phyloP scores from a whole-genome alignment of 2,888 invertebrate species.

The Chymomyza procnemis region DNA sequence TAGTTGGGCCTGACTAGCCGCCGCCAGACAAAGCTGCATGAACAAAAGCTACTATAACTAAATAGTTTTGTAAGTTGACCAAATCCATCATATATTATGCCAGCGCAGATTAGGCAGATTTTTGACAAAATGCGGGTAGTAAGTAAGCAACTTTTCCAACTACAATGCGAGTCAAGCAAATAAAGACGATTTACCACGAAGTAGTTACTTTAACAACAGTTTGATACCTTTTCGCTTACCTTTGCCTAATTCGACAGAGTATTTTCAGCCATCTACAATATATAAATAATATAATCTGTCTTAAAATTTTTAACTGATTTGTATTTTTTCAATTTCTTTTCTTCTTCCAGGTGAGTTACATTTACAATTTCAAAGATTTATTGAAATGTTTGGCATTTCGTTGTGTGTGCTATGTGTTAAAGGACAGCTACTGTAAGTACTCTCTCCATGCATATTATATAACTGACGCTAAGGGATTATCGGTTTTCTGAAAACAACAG shows the following conservation, averaged over 20 bases:
- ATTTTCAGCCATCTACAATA: neutral
- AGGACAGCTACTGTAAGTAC: conserved; percentile 59
- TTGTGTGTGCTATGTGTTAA: conserved; percentile 5
- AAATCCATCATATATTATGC: conserved; percentile 22
- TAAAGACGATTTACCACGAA: too few relatives aligned
- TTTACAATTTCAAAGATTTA: conserved; percentile 12
- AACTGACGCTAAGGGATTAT: conserved; percentile 20
- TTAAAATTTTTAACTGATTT: conserved; percentile 26
- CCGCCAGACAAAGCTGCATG: neutral
- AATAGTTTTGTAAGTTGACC: neutral
- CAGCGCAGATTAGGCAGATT: conserved; percentile 17
- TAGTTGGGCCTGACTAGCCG: conserved; percentile 32
- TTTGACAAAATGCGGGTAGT: neutral
- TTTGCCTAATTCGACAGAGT: neutral
- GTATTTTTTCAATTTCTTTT: conserved; percentile 10
- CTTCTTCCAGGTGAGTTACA: conserved; percentile 56
- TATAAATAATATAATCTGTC: neutral
- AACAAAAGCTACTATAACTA: neutral
- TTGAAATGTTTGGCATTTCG: conserved; percentile 11
- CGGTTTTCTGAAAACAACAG: neutral
- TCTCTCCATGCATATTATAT: conserved; percentile 12
- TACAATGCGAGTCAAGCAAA: neutral
- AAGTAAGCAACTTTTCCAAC: neutral
- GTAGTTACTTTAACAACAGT: neutral
- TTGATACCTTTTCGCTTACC: neutral